Percentiles rank a stretch among this genome's conserved stretches.
Conservation (phyloP, 1,140 invertebrate genomes). For the Hermetia illucens region DNA sequence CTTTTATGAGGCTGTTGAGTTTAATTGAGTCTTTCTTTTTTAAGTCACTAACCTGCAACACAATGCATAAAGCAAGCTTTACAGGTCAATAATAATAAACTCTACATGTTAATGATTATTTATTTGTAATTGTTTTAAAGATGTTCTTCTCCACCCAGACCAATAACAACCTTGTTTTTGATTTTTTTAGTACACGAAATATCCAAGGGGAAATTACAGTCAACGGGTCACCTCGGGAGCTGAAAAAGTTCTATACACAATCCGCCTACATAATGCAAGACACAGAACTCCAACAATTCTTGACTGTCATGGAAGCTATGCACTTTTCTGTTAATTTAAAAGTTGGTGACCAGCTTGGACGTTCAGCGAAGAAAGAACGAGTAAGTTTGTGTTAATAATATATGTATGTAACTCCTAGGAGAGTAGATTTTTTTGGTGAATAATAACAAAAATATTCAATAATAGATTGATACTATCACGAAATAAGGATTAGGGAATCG, state of each 20-base stretch:
- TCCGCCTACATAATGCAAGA: constrained; percentile 89
- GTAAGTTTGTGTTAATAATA: constrained; percentile 36
- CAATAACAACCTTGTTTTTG: neutral
- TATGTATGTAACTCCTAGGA: too few species aligned
- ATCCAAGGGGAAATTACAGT: constrained; percentile 37
- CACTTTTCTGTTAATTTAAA: constrained; percentile 77
- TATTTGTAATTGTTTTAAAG: too few species aligned
- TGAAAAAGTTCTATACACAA: constrained; percentile 61
- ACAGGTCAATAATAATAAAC: neutral
- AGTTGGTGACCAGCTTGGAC: constrained; percentile 46
- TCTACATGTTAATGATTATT: neutral
- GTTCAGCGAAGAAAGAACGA: constrained; percentile 45
- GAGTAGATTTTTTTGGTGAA: too few species aligned
- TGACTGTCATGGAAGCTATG: constrained; percentile 79
- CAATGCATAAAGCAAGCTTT: too few species aligned
- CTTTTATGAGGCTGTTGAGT: too few species aligned
- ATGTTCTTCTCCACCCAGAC: too few species aligned
- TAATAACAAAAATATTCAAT: too few species aligned
- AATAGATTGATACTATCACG: too few species aligned
- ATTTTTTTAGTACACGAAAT: neutral
- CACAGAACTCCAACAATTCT: constrained; percentile 64
- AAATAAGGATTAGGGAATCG: too few species aligned
- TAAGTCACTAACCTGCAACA: too few species aligned
- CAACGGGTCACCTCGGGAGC: constrained; percentile 57
- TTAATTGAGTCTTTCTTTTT: too few species aligned